Conservation (phyloP, 1,140 invertebrate genomes). For the Drosophila pallidifrons region DNA sequence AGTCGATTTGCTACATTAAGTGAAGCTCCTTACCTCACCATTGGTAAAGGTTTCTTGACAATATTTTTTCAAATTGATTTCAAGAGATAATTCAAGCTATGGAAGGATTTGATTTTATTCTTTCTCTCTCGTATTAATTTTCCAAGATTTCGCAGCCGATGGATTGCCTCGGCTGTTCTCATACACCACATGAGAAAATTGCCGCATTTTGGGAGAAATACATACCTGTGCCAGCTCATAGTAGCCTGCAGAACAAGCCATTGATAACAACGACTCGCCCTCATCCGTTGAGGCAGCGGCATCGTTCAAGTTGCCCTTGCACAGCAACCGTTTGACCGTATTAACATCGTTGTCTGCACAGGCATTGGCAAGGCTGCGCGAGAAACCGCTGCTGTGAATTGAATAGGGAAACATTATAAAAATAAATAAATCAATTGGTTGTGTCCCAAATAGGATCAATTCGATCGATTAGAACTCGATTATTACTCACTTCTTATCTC, state of each 20-base stretch:
- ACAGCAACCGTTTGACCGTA: slow-evolving; percentile 94
- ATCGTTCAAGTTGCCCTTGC: slow-evolving; percentile 96
- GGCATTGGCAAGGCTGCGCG: slow-evolving; percentile 86
- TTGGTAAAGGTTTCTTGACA: slow-evolving; percentile 1
- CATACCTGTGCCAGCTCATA: slow-evolving; percentile 95
- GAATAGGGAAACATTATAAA: slow-evolving; percentile 6
- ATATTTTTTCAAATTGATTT: slow-evolving; percentile 9
- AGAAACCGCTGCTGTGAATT: slow-evolving; percentile 76
- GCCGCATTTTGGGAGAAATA: slow-evolving; percentile 17
- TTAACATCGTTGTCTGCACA: slow-evolving; percentile 97
- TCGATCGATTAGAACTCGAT: background rate
- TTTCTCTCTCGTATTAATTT: background rate
- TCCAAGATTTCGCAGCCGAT: background rate
- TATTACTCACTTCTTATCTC: slow-evolving; percentile 84
- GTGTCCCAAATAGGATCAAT: background rate
- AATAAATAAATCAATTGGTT: background rate
- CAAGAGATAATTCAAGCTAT: slow-evolving; percentile 12
- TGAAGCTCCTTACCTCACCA: slow-evolving; percentile 10
- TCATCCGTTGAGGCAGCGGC: slow-evolving; percentile 95
- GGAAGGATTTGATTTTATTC: slow-evolving; percentile 8
- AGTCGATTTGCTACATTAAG: background rate
- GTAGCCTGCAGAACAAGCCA: slow-evolving; percentile 97
- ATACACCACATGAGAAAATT: background rate
- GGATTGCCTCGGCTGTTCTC: too few species aligned
- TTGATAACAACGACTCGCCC: slow-evolving; percentile 95